These are phyloP conservation scores for Synergus itoensis DNA, from an alignment of 2,888 invertebrate genomes.

Conservation along the genomic window DNA sequence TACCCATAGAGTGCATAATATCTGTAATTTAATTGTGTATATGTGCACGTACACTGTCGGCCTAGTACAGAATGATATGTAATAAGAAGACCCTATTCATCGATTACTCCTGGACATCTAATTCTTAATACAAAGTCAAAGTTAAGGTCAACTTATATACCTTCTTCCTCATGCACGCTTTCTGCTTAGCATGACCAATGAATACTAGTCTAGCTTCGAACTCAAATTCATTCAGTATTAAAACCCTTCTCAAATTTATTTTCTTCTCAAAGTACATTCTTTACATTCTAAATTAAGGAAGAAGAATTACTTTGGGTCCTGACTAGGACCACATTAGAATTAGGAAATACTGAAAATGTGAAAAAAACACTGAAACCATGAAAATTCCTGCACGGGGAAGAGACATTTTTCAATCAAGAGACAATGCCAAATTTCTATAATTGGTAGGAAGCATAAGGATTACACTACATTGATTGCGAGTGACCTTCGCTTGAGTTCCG, in stretches of 20 bases:
- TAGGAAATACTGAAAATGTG: too few relatives aligned
- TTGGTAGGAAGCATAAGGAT: neutral
- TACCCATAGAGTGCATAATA: slow-evolving; percentile 49
- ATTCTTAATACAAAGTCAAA: neutral
- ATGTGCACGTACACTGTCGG: slow-evolving; percentile 48
- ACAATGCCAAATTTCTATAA: neutral
- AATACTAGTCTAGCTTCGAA: neutral
- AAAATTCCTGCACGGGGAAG: too few relatives aligned
- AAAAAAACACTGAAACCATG: too few relatives aligned
- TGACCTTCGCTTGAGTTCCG: slow-evolving; percentile 51
- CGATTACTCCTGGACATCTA: slow-evolving; percentile 14
- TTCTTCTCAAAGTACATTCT: too few relatives aligned
- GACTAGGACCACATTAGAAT: too few relatives aligned
- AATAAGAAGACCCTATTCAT: slow-evolving; percentile 25
- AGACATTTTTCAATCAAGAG: neutral
- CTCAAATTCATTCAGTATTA: too few relatives aligned
- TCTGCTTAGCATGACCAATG: slow-evolving; percentile 6
- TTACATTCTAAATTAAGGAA: too few relatives aligned
- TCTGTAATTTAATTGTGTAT: slow-evolving; percentile 39
- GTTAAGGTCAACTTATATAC: slow-evolving; percentile 3
- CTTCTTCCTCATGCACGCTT: slow-evolving; percentile 3
- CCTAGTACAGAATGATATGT: slow-evolving; percentile 50
- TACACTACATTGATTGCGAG: slow-evolving; percentile 56
- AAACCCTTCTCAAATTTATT: too few relatives aligned
- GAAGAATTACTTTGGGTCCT: too few relatives aligned